phyloP scores from a whole-genome alignment of 2,113 vertebrate genomes.

The Phrynocephalus versicolor region DNA sequence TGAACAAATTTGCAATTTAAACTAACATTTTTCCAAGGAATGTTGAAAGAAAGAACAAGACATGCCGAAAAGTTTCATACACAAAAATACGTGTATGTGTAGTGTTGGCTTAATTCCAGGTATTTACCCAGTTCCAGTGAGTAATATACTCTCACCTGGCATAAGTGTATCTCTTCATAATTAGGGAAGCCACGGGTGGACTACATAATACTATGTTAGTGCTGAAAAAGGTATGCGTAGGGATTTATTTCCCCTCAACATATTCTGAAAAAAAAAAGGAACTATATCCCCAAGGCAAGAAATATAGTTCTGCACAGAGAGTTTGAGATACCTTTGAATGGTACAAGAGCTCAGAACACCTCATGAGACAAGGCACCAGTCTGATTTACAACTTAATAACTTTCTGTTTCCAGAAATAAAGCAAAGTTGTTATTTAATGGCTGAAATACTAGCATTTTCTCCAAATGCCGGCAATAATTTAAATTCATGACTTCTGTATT shows the following conservation, averaged over 20 bases:
- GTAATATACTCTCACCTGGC: not conserved
- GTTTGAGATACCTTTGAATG: constrained; percentile 26
- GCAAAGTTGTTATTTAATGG: constrained; percentile 72
- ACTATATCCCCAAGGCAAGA: constrained; percentile 34
- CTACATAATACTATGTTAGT: constrained; percentile 28
- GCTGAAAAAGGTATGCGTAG: not conserved
- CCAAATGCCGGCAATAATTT: constrained; percentile 72
- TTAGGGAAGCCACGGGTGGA: constrained; percentile 36
- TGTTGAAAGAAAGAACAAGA: not conserved
- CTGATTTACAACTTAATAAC: constrained; percentile 78
- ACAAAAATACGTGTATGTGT: not conserved
- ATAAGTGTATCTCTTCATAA: constrained; percentile 21
- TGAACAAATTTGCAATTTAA: not conserved
- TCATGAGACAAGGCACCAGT: constrained; percentile 21
- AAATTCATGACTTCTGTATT: constrained; percentile 75
- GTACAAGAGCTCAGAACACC: constrained; percentile 40
- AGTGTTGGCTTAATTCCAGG: not conserved
- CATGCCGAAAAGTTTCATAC: not conserved
- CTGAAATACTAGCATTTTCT: constrained; percentile 70
- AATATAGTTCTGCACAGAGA: not conserved
- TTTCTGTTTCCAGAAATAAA: constrained; percentile 76
- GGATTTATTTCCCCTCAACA: not conserved
- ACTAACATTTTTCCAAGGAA: not conserved
- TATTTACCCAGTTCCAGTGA: constrained; percentile 4
- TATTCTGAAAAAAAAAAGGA: not conserved